Percentiles rank a stretch among this genome's conserved stretches.
Conservation (phyloP, 2,113 vertebrate species). For the Dryoscopus gambensis region DNA sequence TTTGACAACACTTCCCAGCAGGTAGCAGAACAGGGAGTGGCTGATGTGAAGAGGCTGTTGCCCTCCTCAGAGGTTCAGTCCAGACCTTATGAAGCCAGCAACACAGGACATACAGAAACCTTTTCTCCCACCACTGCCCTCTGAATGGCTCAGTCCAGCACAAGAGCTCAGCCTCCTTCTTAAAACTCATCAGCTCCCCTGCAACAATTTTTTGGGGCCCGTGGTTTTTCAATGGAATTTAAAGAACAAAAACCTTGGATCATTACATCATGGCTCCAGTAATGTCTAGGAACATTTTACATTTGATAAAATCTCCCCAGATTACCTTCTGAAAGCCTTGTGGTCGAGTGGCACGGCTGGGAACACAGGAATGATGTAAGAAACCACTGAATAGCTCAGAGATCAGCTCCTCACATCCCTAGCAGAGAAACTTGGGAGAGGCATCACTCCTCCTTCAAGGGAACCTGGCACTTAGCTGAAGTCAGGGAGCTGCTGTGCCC, state of each 20-base stretch:
- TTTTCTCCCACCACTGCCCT: neutral
- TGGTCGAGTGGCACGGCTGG: neutral
- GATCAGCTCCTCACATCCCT: neutral
- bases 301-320: slow-evolving; percentile 49
- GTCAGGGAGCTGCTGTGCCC: neutral
- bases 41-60: neutral
- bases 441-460: neutral
- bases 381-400: slow-evolving; percentile 21
- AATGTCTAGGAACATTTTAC: slow-evolving; percentile 33
- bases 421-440: neutral
- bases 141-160: neutral
- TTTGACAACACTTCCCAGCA: neutral
- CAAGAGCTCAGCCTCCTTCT: neutral
- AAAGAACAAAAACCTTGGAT: slow-evolving; percentile 30
- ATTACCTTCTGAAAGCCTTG: slow-evolving; percentile 55
- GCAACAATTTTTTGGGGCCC: neutral
- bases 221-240: slow-evolving; percentile 48
- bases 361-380: slow-evolving; percentile 22
- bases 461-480: neutral
- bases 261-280: slow-evolving; percentile 53
- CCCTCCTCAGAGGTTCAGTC: neutral
- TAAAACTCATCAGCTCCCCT: neutral
- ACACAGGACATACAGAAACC: neutral
- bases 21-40: neutral
- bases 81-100: neutral